These are phyloP conservation scores for Astropecten irregularis DNA, from an alignment of 53 echinoderm and acorn worm genomes.

Conservation along the genomic window DNA sequence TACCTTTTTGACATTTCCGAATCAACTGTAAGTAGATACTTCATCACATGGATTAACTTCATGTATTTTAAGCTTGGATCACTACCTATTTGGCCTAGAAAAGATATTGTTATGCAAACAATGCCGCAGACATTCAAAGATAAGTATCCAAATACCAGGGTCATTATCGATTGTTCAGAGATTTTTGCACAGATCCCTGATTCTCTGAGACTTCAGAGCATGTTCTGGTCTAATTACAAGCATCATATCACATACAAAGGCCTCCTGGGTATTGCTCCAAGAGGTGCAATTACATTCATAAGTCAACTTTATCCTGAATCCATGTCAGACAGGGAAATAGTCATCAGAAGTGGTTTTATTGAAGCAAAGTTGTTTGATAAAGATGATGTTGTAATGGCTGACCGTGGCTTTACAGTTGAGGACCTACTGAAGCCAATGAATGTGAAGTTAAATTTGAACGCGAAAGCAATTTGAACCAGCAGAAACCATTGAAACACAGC, in stretches of 20 bases:
- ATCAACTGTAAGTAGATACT: slow-evolving; percentile 4
- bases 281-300: slow-evolving; percentile 37
- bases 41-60: no score
- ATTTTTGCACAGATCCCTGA: slow-evolving; percentile 36
- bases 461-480: neutral
- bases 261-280: slow-evolving; percentile 47
- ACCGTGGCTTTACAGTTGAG: slow-evolving; percentile 28
- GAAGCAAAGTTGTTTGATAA: slow-evolving; percentile 9
- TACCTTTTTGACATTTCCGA: slow-evolving; percentile 25
- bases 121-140: slow-evolving; percentile 44
- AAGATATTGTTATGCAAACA: neutral
- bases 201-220: slow-evolving; percentile 14
- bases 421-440: slow-evolving; percentile 1
- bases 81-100: slow-evolving; percentile 40
- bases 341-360: slow-evolving; percentile 16
- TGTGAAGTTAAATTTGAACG: neutral
- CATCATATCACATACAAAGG: slow-evolving; percentile 32
- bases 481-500: slow-evolving; percentile 19
- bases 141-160: slow-evolving; percentile 39
- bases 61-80: no score
- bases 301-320: slow-evolving; percentile 47
- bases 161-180: slow-evolving; percentile 44
- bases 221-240: slow-evolving; percentile 39
- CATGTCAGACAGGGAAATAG: slow-evolving; percentile 41
- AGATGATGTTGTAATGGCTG: slow-evolving; percentile 38